Evolutionary conservation across 2,113 vertebrate genomes (phyloP), one percentile per base, ranked within the genome.

Genomic region (Hylia prasina): DNA sequence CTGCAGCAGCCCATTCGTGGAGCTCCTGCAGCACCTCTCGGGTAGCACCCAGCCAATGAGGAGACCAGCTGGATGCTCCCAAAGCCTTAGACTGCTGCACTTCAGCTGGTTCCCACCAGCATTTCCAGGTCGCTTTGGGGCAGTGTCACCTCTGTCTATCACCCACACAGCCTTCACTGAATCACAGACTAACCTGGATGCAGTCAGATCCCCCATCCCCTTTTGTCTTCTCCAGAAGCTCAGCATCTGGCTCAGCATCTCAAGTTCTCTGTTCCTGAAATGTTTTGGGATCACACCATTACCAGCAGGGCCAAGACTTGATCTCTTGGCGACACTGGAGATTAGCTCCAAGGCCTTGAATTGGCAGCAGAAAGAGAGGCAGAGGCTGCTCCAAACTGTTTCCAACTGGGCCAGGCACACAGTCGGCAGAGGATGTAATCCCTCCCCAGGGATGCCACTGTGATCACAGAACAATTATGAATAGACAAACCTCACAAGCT

Each of bases 1-100:
- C 54, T 85, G 53, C 53, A 61, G 48, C 66, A 76, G 39, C 35
- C 30, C 3, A 1, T 58, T 71, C 0, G 0, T 37, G n/a, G 45
- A n/a, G 10, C 47, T 83, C 28, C 21, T 0, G 0, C 25, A 69
- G 57, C 70, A 82, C 19, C 37, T 69, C 53, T 75, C 0, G 0
- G 44, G 30, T 39, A 85, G 40, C 48, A 94, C 45, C 50, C 45
- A 83, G 35, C 2, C 56, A 66, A 21, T 0, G 0, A 75, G 65
- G 24, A 89, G 21, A 22, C 39, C 72, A 84, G 33, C 79, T 21
- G 27, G 40, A 47, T 81, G 18, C 21, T 89, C 33, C 50, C 42
- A 82, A 84, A 66, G 56, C 33, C 39, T 78, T 28, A 10, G 22
- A 44, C 24, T 87, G 60, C 61, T 64, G 60, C 2, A 4, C 13